phyloP scores from a whole-genome alignment of 2,888 invertebrate species.

The Drosophila subsilvestris region DNA sequence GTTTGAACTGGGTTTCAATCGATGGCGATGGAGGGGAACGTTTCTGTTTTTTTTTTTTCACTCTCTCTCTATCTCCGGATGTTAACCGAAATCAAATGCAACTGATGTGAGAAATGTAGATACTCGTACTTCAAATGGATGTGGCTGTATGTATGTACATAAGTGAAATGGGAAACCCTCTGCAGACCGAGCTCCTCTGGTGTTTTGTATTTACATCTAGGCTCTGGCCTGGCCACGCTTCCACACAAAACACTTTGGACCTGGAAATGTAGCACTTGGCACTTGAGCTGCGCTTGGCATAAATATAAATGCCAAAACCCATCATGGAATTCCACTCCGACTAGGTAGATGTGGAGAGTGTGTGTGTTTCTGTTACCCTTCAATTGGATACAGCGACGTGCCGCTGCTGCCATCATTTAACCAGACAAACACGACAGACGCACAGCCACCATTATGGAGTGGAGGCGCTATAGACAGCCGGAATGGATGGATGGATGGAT shows the following conservation, averaged over 20 bases:
- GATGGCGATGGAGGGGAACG: slow-evolving; percentile 8
- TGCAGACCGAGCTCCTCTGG: slow-evolving; percentile 14
- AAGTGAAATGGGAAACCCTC: slow-evolving; percentile 11
- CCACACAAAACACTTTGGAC: slow-evolving; percentile 12
- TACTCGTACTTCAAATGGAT: slow-evolving; percentile 19
- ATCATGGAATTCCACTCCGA: slow-evolving; percentile 55
- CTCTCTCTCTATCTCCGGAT: slow-evolving; percentile 33
- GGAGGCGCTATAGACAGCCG: slow-evolving; percentile 26
- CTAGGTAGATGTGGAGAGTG: slow-evolving; percentile 32
- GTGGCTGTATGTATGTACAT: too few species aligned
- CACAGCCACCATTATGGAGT: slow-evolving; percentile 12
- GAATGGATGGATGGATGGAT: slow-evolving; percentile 7
- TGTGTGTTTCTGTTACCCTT: slow-evolving; percentile 66
- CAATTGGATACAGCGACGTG: slow-evolving; percentile 67
- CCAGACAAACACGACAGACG: slow-evolving; percentile 49
- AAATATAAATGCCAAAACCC: slow-evolving; percentile 64
- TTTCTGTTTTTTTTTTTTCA: slow-evolving; percentile 13
- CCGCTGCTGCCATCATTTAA: slow-evolving; percentile 60
- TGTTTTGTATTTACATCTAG: slow-evolving; percentile 25
- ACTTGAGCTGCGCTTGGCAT: slow-evolving; percentile 56
- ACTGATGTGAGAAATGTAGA: slow-evolving; percentile 38
- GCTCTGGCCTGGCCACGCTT: background rate
- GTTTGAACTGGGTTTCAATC: background rate
- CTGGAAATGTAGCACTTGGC: slow-evolving; percentile 49
- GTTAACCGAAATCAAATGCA: slow-evolving; percentile 56